Evolutionary conservation across 2,113 vertebrate species (phyloP).

Genomic region (Erinaceus europaeus): DNA sequence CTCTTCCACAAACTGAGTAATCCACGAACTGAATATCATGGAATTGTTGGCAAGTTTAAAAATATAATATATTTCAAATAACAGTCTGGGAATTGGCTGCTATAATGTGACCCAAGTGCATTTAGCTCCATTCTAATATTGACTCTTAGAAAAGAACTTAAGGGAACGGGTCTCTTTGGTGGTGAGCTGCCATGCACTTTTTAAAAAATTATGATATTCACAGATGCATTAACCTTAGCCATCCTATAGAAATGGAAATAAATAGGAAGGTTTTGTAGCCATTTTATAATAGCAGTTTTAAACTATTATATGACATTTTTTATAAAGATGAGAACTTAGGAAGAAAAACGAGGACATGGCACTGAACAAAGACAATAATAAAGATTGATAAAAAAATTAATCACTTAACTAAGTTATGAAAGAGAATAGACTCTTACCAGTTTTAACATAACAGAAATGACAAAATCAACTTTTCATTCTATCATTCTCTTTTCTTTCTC

Average conservation of each 20-base stretch:
- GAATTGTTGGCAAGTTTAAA: not conserved
- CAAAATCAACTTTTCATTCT: not conserved
- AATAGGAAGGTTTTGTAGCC: not conserved
- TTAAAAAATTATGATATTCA: not conserved
- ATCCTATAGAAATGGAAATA: not conserved
- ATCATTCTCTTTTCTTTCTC: not conserved
- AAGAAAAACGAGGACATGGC: not conserved
- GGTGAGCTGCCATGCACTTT: not conserved
- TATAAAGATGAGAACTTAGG: not conserved
- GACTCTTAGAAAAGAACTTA: not conserved
- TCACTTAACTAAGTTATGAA: not conserved
- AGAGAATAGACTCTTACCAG: not conserved
- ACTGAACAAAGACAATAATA: not conserved
- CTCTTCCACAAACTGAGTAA: too few species aligned
- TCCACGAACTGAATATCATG: too few species aligned
- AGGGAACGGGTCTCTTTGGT: not conserved
- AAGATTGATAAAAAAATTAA: not conserved
- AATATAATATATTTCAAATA: not conserved
- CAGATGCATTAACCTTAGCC: not conserved
- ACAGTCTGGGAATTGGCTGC: not conserved
- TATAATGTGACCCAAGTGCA: not conserved
- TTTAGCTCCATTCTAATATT: not conserved
- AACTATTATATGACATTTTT: not conserved
- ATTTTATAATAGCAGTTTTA: not conserved
- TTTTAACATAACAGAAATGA: not conserved